Conservation (phyloP, 2,797 vertebrate genomes). For the Aphelocoma californica region DNA sequence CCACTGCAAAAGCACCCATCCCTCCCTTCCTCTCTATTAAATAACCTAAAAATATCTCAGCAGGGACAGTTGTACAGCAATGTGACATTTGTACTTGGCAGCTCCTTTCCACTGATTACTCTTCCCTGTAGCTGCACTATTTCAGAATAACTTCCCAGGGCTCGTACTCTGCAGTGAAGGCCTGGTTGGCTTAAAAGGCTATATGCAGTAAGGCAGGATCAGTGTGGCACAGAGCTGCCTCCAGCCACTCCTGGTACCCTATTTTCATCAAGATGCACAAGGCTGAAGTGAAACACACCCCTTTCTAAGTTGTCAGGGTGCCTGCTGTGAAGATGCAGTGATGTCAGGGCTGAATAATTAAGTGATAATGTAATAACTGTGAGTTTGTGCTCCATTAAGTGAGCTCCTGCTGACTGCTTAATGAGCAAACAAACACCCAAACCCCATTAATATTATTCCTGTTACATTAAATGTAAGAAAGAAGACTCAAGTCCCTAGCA, state of each 20-base stretch:
- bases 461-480: neutral
- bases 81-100: neutral
- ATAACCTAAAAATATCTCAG: neutral
- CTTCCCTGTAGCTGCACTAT: neutral
- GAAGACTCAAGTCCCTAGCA: neutral
- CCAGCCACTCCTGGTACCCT: neutral
- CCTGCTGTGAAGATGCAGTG: conserved; percentile 48
- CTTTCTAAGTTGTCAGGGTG: neutral
- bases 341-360: conserved; percentile 55
- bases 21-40: neutral
- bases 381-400: conserved; percentile 43
- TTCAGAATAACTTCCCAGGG: neutral
- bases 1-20: neutral
- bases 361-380: conserved; percentile 55
- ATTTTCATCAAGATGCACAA: neutral
- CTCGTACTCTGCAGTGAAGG: neutral
- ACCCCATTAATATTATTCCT: conserved; percentile 16
- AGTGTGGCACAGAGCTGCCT: neutral
- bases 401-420: conserved; percentile 57
- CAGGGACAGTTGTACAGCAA: neutral
- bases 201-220: neutral
- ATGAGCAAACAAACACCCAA: conserved; percentile 50
- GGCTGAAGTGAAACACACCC: neutral
- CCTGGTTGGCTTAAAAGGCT: neutral
- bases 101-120: neutral